Percentiles rank a stretch among this genome's conserved stretches.
Conservation (phyloP, 2,797 vertebrate genomes). For the Simalia tracyae region DNA sequence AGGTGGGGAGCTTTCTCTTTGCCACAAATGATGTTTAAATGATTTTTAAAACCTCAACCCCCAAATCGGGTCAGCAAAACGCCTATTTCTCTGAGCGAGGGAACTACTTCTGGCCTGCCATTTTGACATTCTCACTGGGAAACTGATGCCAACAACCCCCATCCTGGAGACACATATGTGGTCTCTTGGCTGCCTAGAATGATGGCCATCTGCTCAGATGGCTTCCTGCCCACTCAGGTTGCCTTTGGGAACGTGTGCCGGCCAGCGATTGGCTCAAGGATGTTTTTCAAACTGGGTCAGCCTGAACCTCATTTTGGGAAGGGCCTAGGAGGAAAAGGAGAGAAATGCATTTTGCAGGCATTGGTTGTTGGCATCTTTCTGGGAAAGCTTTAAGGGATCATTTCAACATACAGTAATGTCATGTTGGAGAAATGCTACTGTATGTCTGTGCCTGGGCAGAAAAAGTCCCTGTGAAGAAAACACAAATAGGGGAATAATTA, state of each 20-base stretch:
- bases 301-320: slow-evolving; percentile 72
- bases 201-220: slow-evolving; percentile 77
- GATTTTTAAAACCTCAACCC: slow-evolving; percentile 41
- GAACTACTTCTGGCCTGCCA: slow-evolving; percentile 62
- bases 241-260: slow-evolving; percentile 71
- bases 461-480: slow-evolving; percentile 49
- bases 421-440: slow-evolving; percentile 59
- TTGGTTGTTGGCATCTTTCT: slow-evolving; percentile 37
- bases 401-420: slow-evolving; percentile 64
- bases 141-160: slow-evolving; percentile 76
- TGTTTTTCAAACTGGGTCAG: slow-evolving; percentile 71
- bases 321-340: slow-evolving; percentile 62
- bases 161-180: slow-evolving; percentile 74
- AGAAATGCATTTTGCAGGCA: slow-evolving; percentile 73
- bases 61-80: slow-evolving; percentile 56
- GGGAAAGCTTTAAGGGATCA: slow-evolving; percentile 58
- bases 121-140: slow-evolving; percentile 71
- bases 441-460: slow-evolving; percentile 42
- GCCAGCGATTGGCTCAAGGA: slow-evolving; percentile 74
- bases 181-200: slow-evolving; percentile 78
- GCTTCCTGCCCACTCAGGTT: slow-evolving; percentile 72
- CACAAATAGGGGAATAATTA: slow-evolving; percentile 17
- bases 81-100: slow-evolving; percentile 47
- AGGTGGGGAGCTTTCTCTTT: neutral
- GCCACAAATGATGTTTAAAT: slow-evolving; percentile 13